A percentile compares a stretch with the other conserved stretches of the same genome.
phyloP scores from a whole-genome alignment of 2,113 vertebrate species.

The Callorhinus ursinus region DNA sequence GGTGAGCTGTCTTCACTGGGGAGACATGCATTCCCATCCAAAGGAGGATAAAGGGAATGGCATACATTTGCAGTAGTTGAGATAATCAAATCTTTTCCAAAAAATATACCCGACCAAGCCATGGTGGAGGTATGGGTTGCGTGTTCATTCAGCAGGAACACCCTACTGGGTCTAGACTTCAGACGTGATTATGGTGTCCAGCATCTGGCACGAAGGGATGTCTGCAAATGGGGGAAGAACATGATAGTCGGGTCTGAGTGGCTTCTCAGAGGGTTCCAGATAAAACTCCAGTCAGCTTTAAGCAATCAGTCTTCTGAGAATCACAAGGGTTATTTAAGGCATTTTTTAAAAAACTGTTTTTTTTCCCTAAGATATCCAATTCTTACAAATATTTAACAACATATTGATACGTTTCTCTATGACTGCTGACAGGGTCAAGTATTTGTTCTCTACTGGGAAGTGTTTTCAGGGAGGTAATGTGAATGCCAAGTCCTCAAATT shows the following conservation, averaged over 20 bases:
- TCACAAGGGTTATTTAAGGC: neutral
- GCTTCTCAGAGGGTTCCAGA: neutral
- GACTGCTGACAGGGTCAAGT: conserved; percentile 10
- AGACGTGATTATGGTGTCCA: neutral
- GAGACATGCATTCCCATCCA: neutral
- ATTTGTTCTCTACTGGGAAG: neutral
- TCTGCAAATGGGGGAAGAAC: neutral
- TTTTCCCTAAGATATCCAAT: neutral
- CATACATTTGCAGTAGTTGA: neutral
- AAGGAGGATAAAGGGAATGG: neutral
- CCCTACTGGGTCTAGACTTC: neutral
- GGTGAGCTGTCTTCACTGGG: neutral
- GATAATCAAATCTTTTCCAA: neutral
- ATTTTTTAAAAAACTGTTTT: neutral
- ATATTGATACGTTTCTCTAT: neutral
- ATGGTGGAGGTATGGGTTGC: neutral
- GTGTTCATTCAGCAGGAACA: neutral
- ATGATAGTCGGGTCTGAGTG: neutral
- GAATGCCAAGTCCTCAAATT: neutral
- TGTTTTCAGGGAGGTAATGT: neutral
- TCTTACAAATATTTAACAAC: conserved; percentile 7
- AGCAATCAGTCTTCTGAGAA: neutral
- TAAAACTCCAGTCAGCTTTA: neutral
- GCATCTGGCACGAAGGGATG: neutral
- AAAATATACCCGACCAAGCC: neutral